A percentile compares a stretch with the other conserved stretches of the same genome.
These are phyloP conservation scores for Chrosomus eos DNA, from an alignment of 2,797 vertebrate species.

Conservation along the genomic window DNA sequence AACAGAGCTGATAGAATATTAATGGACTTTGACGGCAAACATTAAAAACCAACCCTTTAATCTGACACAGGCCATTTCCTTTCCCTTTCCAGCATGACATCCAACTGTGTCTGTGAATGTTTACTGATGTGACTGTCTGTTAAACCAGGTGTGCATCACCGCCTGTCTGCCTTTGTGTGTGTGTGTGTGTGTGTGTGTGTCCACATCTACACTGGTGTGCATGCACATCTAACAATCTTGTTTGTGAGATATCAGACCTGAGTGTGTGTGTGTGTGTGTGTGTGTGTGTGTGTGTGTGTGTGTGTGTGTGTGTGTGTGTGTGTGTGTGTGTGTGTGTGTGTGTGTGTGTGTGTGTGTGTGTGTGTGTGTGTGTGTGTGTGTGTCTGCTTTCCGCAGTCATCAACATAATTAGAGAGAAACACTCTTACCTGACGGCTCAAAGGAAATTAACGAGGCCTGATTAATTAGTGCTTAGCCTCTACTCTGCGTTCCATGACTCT, in stretches of 20 bases:
- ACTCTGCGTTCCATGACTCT: slow-evolving; percentile 76
- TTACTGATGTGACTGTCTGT: slow-evolving; percentile 51
- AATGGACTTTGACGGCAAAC: slow-evolving; percentile 80
- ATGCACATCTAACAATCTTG: slow-evolving; percentile 61
- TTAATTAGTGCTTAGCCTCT: slow-evolving; percentile 81
- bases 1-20: slow-evolving; percentile 77
- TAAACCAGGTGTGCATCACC: slow-evolving; percentile 44
- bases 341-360: slow-evolving; percentile 59
- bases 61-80: slow-evolving; percentile 76
- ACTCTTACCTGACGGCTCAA: slow-evolving; percentile 79
- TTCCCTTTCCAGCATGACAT: slow-evolving; percentile 72
- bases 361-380: slow-evolving; percentile 57
- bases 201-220: slow-evolving; percentile 24
- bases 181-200: slow-evolving; percentile 18
- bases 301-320: slow-evolving; percentile 53
- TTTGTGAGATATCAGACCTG: slow-evolving; percentile 55
- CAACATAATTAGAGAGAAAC: slow-evolving; percentile 81
- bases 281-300: slow-evolving; percentile 50
- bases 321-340: slow-evolving; percentile 53
- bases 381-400: slow-evolving; percentile 63
- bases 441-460: slow-evolving; percentile 80
- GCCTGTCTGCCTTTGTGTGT: slow-evolving; percentile 25
- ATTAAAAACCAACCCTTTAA: slow-evolving; percentile 76
- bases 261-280: slow-evolving; percentile 56
- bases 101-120: slow-evolving; percentile 55